phyloP scores from a whole-genome alignment of 2,797 vertebrate genomes.

The Sarcoramphus papa region DNA sequence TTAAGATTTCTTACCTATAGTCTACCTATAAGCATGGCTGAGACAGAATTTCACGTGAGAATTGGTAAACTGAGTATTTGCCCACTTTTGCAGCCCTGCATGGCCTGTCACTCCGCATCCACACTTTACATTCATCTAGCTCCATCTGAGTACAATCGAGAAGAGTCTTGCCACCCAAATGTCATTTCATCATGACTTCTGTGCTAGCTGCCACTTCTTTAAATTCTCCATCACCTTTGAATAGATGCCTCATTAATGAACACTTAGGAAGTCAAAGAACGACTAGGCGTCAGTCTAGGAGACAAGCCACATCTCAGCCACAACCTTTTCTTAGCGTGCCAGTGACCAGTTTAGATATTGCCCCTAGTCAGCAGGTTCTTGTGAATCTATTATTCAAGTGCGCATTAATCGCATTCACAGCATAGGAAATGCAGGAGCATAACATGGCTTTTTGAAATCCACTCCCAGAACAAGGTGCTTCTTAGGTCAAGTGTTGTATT shows the following conservation, averaged over 20 bases:
- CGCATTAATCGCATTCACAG: background rate
- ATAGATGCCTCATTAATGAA: background rate
- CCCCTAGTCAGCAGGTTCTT: background rate
- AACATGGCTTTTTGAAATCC: background rate
- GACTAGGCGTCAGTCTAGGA: background rate
- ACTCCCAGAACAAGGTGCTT: background rate
- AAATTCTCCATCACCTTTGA: background rate
- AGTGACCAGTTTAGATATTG: background rate
- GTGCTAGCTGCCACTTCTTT: background rate
- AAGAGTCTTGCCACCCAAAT: background rate
- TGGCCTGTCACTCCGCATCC: background rate
- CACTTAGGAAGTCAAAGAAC: background rate
- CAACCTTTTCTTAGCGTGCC: background rate
- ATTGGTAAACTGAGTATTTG: background rate
- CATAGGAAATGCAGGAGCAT: background rate
- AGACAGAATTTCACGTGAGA: background rate
- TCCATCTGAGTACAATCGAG: background rate
- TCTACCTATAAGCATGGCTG: background rate
- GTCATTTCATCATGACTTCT: background rate
- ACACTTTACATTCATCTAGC: accelerated
- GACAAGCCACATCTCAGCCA: background rate
- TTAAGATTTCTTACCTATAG: background rate
- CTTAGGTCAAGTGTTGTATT: background rate
- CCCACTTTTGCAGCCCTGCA: background rate
- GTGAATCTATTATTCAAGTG: background rate